Conservation (phyloP, 1,140 invertebrate species). For the Bombus polaris region DNA sequence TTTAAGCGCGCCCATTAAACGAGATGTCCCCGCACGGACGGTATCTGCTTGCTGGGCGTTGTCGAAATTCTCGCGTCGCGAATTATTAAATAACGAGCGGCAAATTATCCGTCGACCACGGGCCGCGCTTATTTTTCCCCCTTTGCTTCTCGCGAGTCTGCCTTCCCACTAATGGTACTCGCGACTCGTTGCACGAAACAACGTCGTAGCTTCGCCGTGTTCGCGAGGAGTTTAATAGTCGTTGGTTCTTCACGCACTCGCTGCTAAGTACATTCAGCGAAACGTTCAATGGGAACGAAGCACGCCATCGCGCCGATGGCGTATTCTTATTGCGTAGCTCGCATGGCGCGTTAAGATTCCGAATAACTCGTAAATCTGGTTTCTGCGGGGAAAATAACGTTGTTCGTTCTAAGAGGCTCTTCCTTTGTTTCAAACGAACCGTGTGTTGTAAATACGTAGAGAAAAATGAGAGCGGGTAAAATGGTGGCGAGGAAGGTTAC, state of each 20-base stretch:
- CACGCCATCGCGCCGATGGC: not conserved
- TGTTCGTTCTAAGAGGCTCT: too few species aligned
- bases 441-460: not conserved
- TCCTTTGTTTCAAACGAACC: too few species aligned
- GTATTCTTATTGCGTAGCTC: not conserved
- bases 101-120: conserved; percentile 24
- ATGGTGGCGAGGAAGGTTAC: not conserved
- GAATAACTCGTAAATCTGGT: not conserved
- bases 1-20: conserved; percentile 61
- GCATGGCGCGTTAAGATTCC: not conserved
- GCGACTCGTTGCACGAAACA: not conserved
- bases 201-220: too few species aligned
- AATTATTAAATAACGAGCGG: conserved; percentile 40
- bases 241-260: too few species aligned
- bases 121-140: conserved; percentile 5
- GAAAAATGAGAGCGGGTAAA: not conserved
- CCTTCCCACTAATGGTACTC: not conserved
- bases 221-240: not conserved
- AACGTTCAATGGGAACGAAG: not conserved
- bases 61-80: conserved; percentile 12
- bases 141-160: not conserved
- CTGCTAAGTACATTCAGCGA: not conserved
- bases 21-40: conserved; percentile 32
- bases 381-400: not conserved
- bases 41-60: conserved; percentile 15